phyloP scores from a whole-genome alignment of 2,888 invertebrate genomes.

The Parnassius smintheus region DNA sequence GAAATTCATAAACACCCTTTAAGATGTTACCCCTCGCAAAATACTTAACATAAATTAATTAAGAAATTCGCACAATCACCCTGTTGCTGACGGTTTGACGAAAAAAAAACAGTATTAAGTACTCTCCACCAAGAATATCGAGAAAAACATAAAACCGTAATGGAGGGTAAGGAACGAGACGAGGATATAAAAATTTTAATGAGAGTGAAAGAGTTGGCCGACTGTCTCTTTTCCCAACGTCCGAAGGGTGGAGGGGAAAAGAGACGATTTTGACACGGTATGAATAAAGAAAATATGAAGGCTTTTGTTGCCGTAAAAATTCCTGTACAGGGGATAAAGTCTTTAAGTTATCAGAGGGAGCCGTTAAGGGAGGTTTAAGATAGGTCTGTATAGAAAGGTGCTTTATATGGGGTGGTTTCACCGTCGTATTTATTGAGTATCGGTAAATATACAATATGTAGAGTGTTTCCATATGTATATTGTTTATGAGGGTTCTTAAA shows the following conservation, averaged over 20 bases:
- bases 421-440: conserved; percentile 53
- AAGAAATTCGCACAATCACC: conserved; percentile 70
- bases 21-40: conserved; percentile 47
- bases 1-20: conserved; percentile 58
- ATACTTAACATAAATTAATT: conserved; percentile 79
- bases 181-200: conserved; percentile 51
- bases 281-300: conserved; percentile 81
- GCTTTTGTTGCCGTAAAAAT: conserved; percentile 80
- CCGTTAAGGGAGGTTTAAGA: conserved; percentile 47
- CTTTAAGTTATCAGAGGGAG: conserved; percentile 77
- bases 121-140: conserved; percentile 59
- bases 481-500: conserved; percentile 64
- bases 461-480: conserved; percentile 46
- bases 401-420: conserved; percentile 31
- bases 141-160: conserved; percentile 73
- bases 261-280: conserved; percentile 75
- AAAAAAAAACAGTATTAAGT: conserved; percentile 58
- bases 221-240: conserved; percentile 65
- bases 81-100: conserved; percentile 65
- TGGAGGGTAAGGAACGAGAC: conserved; percentile 60
- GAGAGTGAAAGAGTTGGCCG: conserved; percentile 70
- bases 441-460: conserved; percentile 42
- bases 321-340: conserved; percentile 79
- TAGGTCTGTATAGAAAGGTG: conserved; percentile 38
- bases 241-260: conserved; percentile 61